Percentiles rank a stretch among this genome's conserved stretches.
Evolutionary conservation across 2,797 vertebrate species (phyloP).

Genomic region (Nannoperca obscura): DNA sequence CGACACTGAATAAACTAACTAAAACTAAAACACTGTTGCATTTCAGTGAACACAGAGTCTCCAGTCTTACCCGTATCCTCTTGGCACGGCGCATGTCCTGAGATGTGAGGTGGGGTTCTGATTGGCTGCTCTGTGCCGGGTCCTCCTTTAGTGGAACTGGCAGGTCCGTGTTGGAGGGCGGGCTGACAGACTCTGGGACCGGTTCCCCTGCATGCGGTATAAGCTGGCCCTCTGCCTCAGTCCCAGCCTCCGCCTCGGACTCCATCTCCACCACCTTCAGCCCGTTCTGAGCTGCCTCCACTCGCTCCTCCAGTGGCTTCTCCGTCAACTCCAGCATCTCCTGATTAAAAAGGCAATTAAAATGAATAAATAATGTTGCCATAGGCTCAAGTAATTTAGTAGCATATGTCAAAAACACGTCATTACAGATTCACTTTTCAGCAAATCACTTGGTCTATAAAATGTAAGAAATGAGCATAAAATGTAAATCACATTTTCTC

Average conservation of each 20-base stretch:
- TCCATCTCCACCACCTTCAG: conserved; percentile 88
- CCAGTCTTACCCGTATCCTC: conserved; percentile 86
- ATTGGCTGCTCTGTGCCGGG: conserved; percentile 66
- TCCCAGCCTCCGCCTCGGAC: conserved; percentile 56
- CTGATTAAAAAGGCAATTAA: conserved; percentile 71
- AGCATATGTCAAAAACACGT: neutral
- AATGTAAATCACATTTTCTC: neutral
- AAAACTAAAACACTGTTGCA: neutral
- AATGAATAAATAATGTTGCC: neutral
- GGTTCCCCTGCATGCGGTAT: conserved; percentile 57
- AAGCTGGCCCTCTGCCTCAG: conserved; percentile 64
- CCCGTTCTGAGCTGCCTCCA: conserved; percentile 87
- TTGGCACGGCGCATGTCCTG: conserved; percentile 96
- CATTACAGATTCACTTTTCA: neutral
- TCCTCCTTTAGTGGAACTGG: conserved; percentile 84
- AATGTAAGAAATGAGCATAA: neutral
- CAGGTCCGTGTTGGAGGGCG: conserved; percentile 50
- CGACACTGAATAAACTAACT: conserved; percentile 28
- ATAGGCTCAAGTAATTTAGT: too few species aligned
- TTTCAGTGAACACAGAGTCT: neutral
- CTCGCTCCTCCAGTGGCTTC: conserved; percentile 89
- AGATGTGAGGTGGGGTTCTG: conserved; percentile 87
- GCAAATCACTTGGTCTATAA: neutral
- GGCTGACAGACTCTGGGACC: conserved; percentile 58
- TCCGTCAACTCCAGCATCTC: conserved; percentile 90